Evolutionary conservation across 2,113 vertebrate genomes (phyloP), one percentile per base, ranked within the genome.

Genomic region (Poicephalus gulielmi): DNA sequence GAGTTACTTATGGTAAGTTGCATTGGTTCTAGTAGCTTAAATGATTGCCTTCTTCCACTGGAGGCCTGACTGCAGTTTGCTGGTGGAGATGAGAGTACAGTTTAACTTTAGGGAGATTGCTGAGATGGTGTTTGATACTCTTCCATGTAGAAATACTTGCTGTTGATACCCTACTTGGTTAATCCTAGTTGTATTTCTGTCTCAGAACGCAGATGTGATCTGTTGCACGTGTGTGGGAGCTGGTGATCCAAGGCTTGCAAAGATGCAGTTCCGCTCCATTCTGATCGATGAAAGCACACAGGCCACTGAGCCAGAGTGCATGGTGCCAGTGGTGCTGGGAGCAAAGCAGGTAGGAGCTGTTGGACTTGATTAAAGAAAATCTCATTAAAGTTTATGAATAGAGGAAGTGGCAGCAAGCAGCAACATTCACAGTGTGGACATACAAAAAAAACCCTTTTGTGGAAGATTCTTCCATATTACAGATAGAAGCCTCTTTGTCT

Each of bases 241-340:
- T 0, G 99, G 99, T 0, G 99, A 99, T 37, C 99, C 99, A 2
- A 97, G 99, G 7, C 98, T 99, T 27, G 99, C 99, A 60, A 99
- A 99, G 95, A 99, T 99, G 99, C 99, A 99, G 95, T 99, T 99
- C 95, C 99, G 99, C 49, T 99, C 99, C 96, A 99, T 99, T 90
- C 97, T 99, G 52, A 99, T 99, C 2, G 99, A 99, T 14, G 99
- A 99, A 80, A 99, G 99, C 98, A 99, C 99, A 1, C 99, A 99
- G 97, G 99, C 99, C 87, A 99, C 99, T 0, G 99, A 99, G 94
- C 99, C 99, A 0, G 99, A 99, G 96, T 99, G 99, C 92, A 99
- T 99, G 99, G 99, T 99, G 60, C 99, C 99, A 0, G 99, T 99
- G 35, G 99, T 99, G 12, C 98, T 99, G 9, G 99, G 99, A 68